Evolutionary conservation across 2,888 invertebrate genomes (phyloP).

Genomic region (Bedellia somnulentella): DNA sequence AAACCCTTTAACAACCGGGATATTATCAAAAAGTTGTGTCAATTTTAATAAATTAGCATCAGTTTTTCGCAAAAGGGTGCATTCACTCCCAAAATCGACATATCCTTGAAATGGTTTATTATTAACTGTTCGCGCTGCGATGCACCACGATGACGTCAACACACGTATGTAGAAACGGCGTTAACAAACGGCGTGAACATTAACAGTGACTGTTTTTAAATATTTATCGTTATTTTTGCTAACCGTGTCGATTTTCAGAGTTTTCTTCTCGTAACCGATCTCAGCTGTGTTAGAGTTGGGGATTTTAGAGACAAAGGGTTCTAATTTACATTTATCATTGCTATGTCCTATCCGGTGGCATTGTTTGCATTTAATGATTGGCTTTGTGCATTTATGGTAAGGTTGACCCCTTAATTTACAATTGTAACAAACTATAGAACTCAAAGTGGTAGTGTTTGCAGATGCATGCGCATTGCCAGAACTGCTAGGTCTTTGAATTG

Average conservation of each 20-base stretch:
- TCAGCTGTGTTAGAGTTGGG: conserved; percentile 1
- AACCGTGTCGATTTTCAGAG: conserved; percentile 1
- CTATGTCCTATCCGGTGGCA: conserved; percentile 8
- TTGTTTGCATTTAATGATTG: conserved; percentile 3
- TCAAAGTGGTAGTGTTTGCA: not conserved
- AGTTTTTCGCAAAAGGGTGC: conserved; percentile 7
- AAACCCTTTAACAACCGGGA: conserved; percentile 10
- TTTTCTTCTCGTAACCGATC: conserved; percentile 4
- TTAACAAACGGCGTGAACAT: too few relatives aligned
- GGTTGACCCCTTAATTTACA: conserved; percentile 7
- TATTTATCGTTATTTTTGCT: conserved; percentile 9
- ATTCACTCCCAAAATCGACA: conserved; percentile 11
- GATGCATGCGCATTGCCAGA: not conserved
- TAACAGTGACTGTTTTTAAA: conserved; percentile 6
- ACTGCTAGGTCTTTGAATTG: not conserved
- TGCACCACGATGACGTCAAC: too few relatives aligned
- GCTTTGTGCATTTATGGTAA: conserved; percentile 6
- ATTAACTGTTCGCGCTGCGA: too few relatives aligned
- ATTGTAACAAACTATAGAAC: conserved; percentile 3
- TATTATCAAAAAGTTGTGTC: conserved; percentile 2
- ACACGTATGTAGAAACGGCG: too few relatives aligned
- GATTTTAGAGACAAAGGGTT: conserved; percentile 2
- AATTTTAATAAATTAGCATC: conserved; percentile 6
- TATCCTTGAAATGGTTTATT: conserved; percentile 7
- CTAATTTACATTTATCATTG: conserved; percentile 2